Conservation (phyloP, 2,888 invertebrate genomes). For the Ommatoiulus sabulosus region DNA sequence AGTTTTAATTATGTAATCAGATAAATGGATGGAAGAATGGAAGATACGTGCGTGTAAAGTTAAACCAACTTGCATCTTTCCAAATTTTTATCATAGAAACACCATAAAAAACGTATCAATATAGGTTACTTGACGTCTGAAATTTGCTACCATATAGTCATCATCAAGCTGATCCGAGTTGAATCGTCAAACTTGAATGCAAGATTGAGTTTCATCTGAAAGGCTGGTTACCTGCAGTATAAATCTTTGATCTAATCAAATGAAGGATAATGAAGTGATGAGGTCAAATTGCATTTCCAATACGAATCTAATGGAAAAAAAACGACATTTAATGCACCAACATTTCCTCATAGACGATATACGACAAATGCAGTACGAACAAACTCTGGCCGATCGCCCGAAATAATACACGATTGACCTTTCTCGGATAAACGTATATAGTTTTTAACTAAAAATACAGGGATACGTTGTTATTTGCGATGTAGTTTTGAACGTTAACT, state of each 20-base stretch:
- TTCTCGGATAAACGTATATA: no score
- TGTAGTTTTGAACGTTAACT: no score
- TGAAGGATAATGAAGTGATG: not conserved
- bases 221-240: not conserved
- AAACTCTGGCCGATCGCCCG: no score
- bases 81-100: not conserved
- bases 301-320: not conserved
- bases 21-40: not conserved
- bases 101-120: not conserved
- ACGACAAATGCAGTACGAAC: no score
- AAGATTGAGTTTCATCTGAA: not conserved
- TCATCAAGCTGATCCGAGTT: not conserved
- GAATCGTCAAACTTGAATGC: not conserved
- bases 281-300: not conserved
- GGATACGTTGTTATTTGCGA: no score
- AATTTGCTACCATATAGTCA: not conserved
- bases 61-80: not conserved
- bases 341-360: no score
- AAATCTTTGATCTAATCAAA: not conserved
- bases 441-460: no score
- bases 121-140: not conserved
- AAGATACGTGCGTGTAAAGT: no score
- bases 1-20: not conserved
- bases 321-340: not conserved
- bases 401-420: no score